These are phyloP conservation scores for Actenoides lindsayi DNA, from an alignment of 2,113 vertebrate genomes.

Conservation along the genomic window DNA sequence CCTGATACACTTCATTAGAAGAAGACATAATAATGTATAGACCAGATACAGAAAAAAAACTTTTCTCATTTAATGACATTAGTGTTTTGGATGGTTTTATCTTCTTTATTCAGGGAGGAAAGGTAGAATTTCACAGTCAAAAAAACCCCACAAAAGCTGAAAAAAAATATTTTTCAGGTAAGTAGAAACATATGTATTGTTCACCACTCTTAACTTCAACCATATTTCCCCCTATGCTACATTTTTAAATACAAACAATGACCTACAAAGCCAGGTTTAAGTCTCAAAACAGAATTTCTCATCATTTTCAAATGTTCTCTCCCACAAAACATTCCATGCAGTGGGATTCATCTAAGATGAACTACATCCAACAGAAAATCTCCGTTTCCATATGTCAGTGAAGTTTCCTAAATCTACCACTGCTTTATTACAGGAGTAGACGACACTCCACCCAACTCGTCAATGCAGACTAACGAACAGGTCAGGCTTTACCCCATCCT, in stretches of 20 bases:
- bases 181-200: neutral
- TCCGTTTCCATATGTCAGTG: fast-evolving
- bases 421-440: neutral
- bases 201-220: neutral
- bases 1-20: neutral
- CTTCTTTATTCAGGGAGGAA: neutral
- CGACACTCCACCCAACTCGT: neutral
- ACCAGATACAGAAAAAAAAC: neutral
- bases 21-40: neutral
- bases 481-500: neutral
- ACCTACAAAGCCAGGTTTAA: neutral
- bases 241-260: neutral
- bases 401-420: neutral
- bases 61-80: neutral
- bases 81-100: neutral
- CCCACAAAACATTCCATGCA: neutral
- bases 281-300: neutral
- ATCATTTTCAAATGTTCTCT: neutral
- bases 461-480: neutral
- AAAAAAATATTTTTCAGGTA: neutral
- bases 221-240: neutral
- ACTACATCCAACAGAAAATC: neutral
- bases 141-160: neutral
- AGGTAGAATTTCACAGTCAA: neutral
- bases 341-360: neutral